These are phyloP conservation scores for Dendroctonus ponderosae DNA, from an alignment of 1,140 invertebrate genomes.

Conservation along the genomic window DNA sequence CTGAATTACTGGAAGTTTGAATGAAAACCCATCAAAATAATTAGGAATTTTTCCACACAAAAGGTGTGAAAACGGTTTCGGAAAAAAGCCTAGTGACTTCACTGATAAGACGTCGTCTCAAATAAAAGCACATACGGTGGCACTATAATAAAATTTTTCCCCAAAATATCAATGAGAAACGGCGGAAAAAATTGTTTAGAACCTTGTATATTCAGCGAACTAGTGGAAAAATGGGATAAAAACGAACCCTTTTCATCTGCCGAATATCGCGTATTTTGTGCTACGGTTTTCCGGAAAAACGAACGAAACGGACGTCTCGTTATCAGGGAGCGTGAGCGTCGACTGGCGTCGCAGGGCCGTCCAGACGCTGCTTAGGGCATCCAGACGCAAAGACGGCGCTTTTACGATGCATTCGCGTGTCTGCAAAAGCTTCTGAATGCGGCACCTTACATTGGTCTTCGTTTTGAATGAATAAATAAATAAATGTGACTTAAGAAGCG, in stretches of 20 bases:
- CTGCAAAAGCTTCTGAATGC: no score
- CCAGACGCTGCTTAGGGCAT: slow-evolving; percentile 9
- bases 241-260: background rate
- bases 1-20: no score
- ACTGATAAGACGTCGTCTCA: no score
- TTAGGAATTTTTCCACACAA: no score
- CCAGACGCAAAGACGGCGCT: slow-evolving; percentile 1
- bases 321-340: background rate
- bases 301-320: background rate
- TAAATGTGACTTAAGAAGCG: no score
- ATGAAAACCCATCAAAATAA: no score
- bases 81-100: no score
- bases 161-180: background rate
- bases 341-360: slow-evolving; percentile 16
- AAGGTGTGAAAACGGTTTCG: no score
- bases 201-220: background rate
- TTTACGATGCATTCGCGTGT: background rate
- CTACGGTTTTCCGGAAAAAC: background rate
- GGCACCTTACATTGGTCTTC: no score
- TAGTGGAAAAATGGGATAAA: background rate
- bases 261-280: background rate
- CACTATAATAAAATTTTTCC: background rate
- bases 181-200: background rate
- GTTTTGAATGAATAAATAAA: no score
- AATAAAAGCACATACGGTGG: no score